Evolutionary conservation across 2,888 invertebrate genomes (phyloP).

Genomic region (Pseudococcus viburni): DNA sequence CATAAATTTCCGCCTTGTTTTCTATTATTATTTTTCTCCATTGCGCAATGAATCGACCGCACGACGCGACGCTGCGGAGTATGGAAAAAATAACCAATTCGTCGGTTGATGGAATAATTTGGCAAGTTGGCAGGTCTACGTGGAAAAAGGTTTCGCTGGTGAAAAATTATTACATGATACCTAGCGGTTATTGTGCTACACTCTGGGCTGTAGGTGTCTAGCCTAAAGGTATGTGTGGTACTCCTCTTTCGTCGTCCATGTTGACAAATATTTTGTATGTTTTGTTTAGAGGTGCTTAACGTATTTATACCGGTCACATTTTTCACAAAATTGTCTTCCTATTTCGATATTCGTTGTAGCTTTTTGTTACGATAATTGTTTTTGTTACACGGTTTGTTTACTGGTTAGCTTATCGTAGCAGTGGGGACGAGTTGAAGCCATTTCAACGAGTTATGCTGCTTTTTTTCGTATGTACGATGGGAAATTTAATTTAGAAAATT

Average conservation of each 20-base stretch:
- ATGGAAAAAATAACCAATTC: neutral
- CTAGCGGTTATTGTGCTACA: neutral
- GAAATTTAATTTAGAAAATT: neutral
- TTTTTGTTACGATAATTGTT: slow-evolving; percentile 22
- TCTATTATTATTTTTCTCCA: neutral
- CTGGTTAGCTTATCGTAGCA: neutral
- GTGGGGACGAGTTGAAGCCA: neutral
- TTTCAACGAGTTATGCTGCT: too few relatives aligned
- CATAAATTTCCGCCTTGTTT: neutral
- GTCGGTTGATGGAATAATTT: slow-evolving; percentile 9
- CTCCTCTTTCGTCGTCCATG: slow-evolving; percentile 17
- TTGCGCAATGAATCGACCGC: neutral
- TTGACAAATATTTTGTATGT: slow-evolving; percentile 43
- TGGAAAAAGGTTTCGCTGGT: neutral
- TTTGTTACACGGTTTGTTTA: slow-evolving; percentile 29
- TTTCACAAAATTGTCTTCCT: slow-evolving; percentile 53
- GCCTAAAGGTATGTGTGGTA: neutral
- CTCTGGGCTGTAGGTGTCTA: neutral
- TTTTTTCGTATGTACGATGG: neutral
- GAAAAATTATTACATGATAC: neutral
- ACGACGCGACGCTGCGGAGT: neutral
- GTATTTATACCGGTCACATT: slow-evolving; percentile 27
- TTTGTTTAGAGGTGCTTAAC: slow-evolving; percentile 45
- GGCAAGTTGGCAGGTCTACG: slow-evolving; percentile 15
- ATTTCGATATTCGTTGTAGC: slow-evolving; percentile 18